These are phyloP conservation scores for Gallinago nigripennis DNA, from an alignment of 2,797 vertebrate species.

Conservation along the genomic window DNA sequence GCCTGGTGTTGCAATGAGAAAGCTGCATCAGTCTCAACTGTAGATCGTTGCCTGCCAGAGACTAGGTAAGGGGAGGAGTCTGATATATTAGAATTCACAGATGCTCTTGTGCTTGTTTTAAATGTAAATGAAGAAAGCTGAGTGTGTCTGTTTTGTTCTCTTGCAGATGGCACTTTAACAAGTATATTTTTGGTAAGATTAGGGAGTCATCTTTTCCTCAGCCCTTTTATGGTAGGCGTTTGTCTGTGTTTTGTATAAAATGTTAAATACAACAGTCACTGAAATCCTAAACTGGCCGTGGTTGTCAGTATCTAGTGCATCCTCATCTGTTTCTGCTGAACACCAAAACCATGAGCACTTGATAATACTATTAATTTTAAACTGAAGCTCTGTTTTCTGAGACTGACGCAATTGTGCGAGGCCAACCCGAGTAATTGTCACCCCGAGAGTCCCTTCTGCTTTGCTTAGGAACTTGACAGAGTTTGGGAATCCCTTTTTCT, in stretches of 20 bases:
- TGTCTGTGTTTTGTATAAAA: constrained; percentile 18
- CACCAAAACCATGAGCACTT: neutral
- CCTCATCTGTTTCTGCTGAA: neutral
- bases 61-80: constrained; percentile 15
- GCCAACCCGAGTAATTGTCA: neutral
- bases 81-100: neutral
- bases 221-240: constrained; percentile 35
- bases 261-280: neutral
- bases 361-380: neutral
- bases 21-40: neutral
- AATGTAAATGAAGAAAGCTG: constrained; percentile 22
- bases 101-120: constrained; percentile 11
- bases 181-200: constrained; percentile 55
- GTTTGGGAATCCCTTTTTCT: neutral
- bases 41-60: neutral
- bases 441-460: neutral
- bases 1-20: constrained; percentile 18
- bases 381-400: neutral
- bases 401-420: neutral
- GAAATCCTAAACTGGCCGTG: neutral
- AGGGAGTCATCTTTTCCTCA: constrained; percentile 46
- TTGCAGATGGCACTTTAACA: constrained; percentile 67
- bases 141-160: constrained; percentile 25
- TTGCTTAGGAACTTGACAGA: fast-evolving
- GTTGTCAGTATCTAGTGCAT: neutral